These are phyloP conservation scores for Gymnopithys bicolor DNA, from an alignment of 2,797 vertebrate species.

Conservation along the genomic window DNA sequence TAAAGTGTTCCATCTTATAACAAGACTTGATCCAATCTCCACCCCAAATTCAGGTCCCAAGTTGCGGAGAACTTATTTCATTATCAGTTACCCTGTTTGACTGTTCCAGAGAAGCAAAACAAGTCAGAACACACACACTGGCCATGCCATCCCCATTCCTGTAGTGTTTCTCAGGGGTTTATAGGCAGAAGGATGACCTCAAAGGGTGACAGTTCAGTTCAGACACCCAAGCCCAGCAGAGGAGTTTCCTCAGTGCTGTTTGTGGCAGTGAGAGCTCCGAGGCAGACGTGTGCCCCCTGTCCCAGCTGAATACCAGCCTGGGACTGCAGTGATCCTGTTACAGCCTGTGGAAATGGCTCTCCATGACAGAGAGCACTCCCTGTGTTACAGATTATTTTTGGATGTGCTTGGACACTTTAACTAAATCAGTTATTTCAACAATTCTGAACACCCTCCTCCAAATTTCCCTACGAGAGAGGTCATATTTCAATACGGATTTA, in stretches of 20 bases:
- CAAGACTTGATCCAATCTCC: neutral
- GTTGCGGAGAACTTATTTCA: fast-evolving
- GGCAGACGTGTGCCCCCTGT: neutral
- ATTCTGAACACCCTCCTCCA: neutral
- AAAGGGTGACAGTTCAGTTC: neutral
- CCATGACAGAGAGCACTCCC: neutral
- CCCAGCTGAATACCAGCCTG: neutral
- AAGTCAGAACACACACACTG: neutral
- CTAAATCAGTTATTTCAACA: neutral
- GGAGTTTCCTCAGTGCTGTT: neutral
- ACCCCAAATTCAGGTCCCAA: neutral
- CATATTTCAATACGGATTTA: neutral
- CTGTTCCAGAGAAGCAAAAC: neutral
- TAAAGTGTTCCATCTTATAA: neutral
- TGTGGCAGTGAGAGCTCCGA: neutral
- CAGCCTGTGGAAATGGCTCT: fast-evolving
- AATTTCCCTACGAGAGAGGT: neutral
- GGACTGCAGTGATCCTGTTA: neutral
- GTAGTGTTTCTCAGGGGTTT: neutral
- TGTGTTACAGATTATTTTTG: neutral
- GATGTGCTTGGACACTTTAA: neutral
- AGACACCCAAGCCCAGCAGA: neutral
- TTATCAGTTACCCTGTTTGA: neutral
- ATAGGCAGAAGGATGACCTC: neutral
- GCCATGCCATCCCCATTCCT: neutral